Evolutionary conservation across 2,888 invertebrate species (phyloP).

Genomic region (Leptura quadrifasciata): DNA sequence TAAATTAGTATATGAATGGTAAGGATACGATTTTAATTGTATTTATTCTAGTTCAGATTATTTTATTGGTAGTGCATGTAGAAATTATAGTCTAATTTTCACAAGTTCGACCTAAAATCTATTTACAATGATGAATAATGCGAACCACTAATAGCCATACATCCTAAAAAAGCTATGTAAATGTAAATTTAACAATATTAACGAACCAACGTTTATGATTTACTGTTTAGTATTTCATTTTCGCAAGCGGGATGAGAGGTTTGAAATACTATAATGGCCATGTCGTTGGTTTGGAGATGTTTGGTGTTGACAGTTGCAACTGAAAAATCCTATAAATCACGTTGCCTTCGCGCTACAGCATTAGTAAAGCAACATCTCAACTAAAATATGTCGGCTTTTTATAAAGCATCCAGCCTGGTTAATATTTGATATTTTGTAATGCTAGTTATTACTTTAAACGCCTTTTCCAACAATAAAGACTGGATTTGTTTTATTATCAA

Average conservation of each 20-base stretch:
- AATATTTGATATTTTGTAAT: constrained; percentile 25
- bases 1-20: too few species aligned
- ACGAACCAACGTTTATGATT: constrained; percentile 44
- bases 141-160: background rate
- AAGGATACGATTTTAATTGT: too few species aligned
- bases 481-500: background rate
- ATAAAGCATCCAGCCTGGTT: constrained; percentile 18
- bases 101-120: background rate
- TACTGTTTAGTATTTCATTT: constrained; percentile 48
- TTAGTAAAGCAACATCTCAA: constrained; percentile 55
- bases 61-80: too few species aligned
- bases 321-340: constrained; percentile 63
- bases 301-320: constrained; percentile 61
- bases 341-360: constrained; percentile 50
- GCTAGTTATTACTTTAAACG: background rate
- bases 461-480: background rate
- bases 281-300: constrained; percentile 52
- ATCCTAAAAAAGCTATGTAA: constrained; percentile 26
- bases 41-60: too few species aligned
- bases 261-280: constrained; percentile 55
- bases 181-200: constrained; percentile 35
- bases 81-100: background rate
- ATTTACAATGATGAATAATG: background rate
- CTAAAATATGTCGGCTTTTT: constrained; percentile 53
- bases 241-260: constrained; percentile 42